Conservation (phyloP, 2,888 invertebrate species). For the Lordiphosa fenestrarum region DNA sequence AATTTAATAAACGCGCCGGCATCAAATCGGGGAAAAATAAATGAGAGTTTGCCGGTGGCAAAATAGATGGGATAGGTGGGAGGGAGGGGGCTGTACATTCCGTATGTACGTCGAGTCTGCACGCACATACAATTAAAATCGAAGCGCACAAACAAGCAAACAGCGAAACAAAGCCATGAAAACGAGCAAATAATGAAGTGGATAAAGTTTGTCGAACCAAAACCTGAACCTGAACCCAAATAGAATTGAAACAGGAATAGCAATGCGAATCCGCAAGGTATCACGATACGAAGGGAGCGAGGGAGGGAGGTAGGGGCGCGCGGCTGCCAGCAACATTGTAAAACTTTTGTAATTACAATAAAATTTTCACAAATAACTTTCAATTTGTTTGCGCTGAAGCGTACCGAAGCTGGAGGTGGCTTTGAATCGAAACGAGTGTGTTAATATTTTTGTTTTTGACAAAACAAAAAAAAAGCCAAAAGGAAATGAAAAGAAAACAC, state of each 20-base stretch:
- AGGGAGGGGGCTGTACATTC: background rate
- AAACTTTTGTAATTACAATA: conserved; percentile 74
- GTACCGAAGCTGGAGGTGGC: background rate
- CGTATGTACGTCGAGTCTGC: conserved; percentile 6
- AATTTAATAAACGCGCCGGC: conserved; percentile 57
- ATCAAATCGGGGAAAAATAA: conserved; percentile 1
- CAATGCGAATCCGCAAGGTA: conserved; percentile 10
- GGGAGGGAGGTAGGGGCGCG: conserved; percentile 12
- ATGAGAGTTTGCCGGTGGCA: no score
- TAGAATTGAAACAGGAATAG: conserved; percentile 37
- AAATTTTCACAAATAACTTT: conserved; percentile 74
- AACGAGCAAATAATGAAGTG: conserved; percentile 73
- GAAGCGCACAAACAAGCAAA: conserved; percentile 52
- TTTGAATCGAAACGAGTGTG: conserved; percentile 44
- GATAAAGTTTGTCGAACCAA: conserved; percentile 60
- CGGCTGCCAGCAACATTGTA: conserved; percentile 51
- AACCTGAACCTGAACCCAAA: conserved; percentile 36
- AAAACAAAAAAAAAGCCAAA: conserved; percentile 12
- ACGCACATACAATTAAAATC: conserved; percentile 65
- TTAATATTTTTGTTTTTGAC: conserved; percentile 41
- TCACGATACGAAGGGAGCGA: background rate
- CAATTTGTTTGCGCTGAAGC: conserved; percentile 43
- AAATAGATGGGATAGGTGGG: no score
- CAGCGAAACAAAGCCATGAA: conserved; percentile 65
- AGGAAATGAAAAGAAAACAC: conserved; percentile 65